Percentiles rank a stretch among this genome's conserved stretches.
These are phyloP conservation scores for Arion vulgaris DNA, from an alignment of 1,140 invertebrate species.

Conservation along the genomic window DNA sequence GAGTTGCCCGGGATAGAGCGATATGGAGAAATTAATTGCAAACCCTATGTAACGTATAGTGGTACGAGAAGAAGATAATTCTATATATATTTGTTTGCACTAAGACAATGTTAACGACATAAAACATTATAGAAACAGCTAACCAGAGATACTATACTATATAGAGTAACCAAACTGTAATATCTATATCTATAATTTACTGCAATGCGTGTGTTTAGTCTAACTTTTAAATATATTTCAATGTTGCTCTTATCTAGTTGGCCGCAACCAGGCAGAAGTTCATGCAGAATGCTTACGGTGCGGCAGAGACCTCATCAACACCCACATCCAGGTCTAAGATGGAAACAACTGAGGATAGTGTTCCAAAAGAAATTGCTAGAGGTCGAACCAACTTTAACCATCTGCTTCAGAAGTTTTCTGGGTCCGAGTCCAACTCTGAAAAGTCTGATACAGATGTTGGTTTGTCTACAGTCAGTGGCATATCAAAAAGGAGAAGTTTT, in stretches of 20 bases:
- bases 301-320: background rate
- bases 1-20: no score
- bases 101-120: no score
- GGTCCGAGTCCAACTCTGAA: constrained; percentile 49
- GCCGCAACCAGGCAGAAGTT: constrained; percentile 29
- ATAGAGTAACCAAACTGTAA: no score
- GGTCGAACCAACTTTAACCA: constrained; percentile 40
- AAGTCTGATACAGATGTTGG: constrained; percentile 17
- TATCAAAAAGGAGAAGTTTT: background rate
- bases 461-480: background rate
- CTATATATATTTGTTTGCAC: no score
- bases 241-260: background rate
- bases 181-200: no score
- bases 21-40: no score
- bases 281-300: background rate
- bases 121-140: no score
- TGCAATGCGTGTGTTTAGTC: no score
- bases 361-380: background rate
- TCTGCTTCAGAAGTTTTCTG: constrained; percentile 49
- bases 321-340: background rate
- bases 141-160: no score
- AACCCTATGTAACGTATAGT: no score
- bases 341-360: background rate
- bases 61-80: no score
- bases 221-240: no score